phyloP scores from a whole-genome alignment of 2,888 invertebrate genomes.

The Eumacrocentrus americanus region DNA sequence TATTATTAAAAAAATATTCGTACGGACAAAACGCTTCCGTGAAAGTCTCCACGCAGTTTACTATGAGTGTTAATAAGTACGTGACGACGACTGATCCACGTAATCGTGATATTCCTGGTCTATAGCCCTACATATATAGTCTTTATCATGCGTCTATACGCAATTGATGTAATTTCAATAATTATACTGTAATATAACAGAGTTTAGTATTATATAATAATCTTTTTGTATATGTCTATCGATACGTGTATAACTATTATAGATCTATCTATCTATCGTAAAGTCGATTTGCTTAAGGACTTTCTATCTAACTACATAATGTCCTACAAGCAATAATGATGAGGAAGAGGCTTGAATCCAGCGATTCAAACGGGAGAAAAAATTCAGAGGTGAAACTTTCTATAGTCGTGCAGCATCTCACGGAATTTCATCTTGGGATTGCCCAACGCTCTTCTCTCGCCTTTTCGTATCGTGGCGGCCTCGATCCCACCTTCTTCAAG shows the following conservation, averaged over 20 bases:
- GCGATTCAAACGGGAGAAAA: background rate
- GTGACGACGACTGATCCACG: constrained; percentile 6
- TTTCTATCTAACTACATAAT: background rate
- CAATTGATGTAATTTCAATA: background rate
- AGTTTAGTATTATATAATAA: background rate
- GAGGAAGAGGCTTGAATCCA: background rate
- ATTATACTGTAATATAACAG: background rate
- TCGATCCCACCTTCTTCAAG: background rate
- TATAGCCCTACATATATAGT: background rate
- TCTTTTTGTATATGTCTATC: background rate
- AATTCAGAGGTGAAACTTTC: constrained; percentile 33
- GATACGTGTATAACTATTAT: background rate
- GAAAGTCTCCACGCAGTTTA: background rate
- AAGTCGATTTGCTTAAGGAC: background rate
- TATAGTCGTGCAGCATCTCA: constrained; percentile 17
- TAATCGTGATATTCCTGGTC: constrained; percentile 28
- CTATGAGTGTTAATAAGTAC: background rate
- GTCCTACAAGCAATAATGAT: background rate
- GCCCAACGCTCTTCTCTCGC: constrained; percentile 4
- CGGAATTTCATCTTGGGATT: constrained; percentile 11
- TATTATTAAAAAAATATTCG: background rate
- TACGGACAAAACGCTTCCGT: constrained; percentile 1
- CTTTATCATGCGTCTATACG: background rate
- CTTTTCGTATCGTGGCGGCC: background rate
- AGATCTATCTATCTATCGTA: too few relatives aligned